phyloP scores from a whole-genome alignment of 2,888 invertebrate genomes.

The Sympetrum striolatum region DNA sequence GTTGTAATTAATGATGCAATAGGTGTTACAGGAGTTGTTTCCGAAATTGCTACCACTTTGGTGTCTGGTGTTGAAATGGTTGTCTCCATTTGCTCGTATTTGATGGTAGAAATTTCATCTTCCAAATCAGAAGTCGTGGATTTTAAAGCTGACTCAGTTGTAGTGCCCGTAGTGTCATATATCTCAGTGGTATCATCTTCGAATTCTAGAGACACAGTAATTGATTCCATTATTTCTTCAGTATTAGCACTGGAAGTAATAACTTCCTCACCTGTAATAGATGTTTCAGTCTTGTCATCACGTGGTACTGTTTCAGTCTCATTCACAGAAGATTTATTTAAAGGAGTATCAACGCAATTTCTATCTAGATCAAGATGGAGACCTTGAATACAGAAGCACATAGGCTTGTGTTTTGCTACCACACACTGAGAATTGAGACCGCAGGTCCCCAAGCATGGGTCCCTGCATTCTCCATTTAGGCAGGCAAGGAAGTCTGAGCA shows the following conservation, averaged over 20 bases:
- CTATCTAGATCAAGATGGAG: slow-evolving; percentile 50
- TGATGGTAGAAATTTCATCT: background rate
- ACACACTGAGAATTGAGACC: slow-evolving; percentile 75
- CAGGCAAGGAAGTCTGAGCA: slow-evolving; percentile 85
- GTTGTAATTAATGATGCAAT: slow-evolving; percentile 10
- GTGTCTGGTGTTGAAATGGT: background rate
- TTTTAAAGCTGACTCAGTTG: background rate
- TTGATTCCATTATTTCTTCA: background rate
- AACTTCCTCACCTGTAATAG: slow-evolving; percentile 44
- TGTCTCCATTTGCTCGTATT: background rate
- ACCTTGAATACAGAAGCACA: slow-evolving; percentile 70
- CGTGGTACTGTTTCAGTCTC: background rate
- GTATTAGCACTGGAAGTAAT: slow-evolving; percentile 25
- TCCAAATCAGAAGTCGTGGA: background rate
- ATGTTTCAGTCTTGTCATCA: slow-evolving; percentile 48
- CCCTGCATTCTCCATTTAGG: slow-evolving; percentile 80
- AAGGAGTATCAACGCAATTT: slow-evolving; percentile 44
- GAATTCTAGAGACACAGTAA: background rate
- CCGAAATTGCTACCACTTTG: slow-evolving; percentile 38
- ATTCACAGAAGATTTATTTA: background rate
- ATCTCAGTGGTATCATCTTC: background rate
- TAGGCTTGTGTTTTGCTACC: slow-evolving; percentile 82
- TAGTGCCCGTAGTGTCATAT: background rate
- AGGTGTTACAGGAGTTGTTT: slow-evolving; percentile 14
- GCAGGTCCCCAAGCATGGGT: slow-evolving; percentile 71